These are phyloP conservation scores for Taxidea taxus DNA, from an alignment of 2,113 vertebrate genomes.

Conservation along the genomic window DNA sequence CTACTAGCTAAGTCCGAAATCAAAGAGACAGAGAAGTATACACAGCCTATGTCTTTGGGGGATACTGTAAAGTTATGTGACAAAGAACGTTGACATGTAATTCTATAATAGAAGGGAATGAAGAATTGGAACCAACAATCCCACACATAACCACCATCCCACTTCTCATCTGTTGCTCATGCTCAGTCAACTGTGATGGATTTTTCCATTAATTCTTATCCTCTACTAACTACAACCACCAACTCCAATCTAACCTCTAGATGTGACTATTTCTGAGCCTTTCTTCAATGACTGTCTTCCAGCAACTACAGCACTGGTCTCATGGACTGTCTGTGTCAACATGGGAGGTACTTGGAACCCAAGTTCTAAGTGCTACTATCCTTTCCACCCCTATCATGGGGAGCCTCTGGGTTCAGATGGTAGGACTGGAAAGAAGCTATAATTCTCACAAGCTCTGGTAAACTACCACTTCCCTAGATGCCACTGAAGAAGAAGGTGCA, in stretches of 20 bases:
- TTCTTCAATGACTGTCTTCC: not conserved
- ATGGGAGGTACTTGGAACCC: not conserved
- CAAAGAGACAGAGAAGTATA: not conserved
- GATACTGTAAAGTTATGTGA: not conserved
- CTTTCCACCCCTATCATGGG: rapidly evolving
- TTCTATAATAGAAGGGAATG: not conserved
- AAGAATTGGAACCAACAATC: not conserved
- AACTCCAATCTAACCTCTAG: not conserved
- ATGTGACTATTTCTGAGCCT: not conserved
- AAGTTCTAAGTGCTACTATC: not conserved
- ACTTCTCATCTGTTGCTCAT: not conserved
- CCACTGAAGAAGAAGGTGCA: not conserved
- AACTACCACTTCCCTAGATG: not conserved
- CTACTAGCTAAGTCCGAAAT: not conserved
- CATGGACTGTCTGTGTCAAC: not conserved
- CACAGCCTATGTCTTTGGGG: not conserved
- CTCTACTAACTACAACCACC: not conserved
- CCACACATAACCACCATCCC: not conserved
- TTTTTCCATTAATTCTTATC: not conserved
- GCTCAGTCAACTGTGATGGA: not conserved
- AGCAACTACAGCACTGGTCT: not conserved
- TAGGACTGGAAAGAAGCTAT: not conserved
- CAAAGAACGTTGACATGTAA: not conserved
- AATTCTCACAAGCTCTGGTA: not conserved
- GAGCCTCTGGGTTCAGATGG: not conserved